Evolutionary conservation across 2,888 invertebrate species (phyloP), one percentile per base, ranked within the genome.

Genomic region (Eurois occulta): DNA sequence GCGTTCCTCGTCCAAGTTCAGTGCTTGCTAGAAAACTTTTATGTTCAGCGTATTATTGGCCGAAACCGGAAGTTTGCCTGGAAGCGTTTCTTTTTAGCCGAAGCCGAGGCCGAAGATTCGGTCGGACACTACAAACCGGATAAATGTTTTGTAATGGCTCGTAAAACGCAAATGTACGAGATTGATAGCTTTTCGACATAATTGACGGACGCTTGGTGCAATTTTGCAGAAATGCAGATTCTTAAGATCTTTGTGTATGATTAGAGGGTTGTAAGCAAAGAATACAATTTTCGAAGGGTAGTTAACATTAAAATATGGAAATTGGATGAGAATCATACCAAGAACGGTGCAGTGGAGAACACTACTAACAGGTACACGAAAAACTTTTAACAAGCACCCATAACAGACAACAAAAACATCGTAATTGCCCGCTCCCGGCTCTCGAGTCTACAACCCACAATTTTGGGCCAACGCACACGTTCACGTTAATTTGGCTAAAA

Each of bases 361-460:
- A 62, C 38, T n/a, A 18, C 52, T 62, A 60, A 68, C 79, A 81
- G 83, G 89, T 87, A 85, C 81, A 52, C 43, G 75, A 76, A 74
- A 75, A 81, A 81, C 78, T 83, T 86, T 86, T 88, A 91, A 91
- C 91, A 90, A 91, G 91, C 90, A 52, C 80, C 81, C 86, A 84
- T 89, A 88, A 87, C 83, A 79, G 87, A 80, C 77, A 67, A 83
- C 83, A 87, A 89, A 90, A 92, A 88, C 86, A 83, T 84, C 75
- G 81, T 93, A 93, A 93, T 94, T 94, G 94, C 90, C 77, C 84
- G 80, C 80, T 87, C 88, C 80, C 80, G 85, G 81, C 85, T 70
- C 67, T 74, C 48, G 70, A 80, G 86, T 80, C 72, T 66, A 72
- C 67, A 70, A 70, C 81, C 38, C 67, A 75, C 65, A 69, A 68